Conservation (phyloP, 2,113 vertebrate genomes). For the Lepus europaeus region DNA sequence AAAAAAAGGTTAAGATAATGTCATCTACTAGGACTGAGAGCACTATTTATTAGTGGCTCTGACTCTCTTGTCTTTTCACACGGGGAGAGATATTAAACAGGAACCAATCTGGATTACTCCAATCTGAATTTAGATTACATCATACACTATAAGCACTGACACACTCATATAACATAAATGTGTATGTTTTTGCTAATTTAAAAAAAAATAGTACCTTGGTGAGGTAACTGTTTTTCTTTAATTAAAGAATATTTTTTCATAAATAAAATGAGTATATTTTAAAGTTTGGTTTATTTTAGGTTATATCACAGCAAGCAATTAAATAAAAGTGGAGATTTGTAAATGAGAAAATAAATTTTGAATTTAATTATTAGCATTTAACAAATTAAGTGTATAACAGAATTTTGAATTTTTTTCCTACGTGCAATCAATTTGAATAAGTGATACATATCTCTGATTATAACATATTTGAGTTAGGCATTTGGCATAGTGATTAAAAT, state of each 20-base stretch:
- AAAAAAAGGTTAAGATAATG: too few relatives aligned
- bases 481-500: neutral
- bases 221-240: neutral
- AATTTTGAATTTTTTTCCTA: neutral
- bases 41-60: too few relatives aligned
- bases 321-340: neutral
- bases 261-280: neutral
- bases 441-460: neutral
- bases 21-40: too few relatives aligned
- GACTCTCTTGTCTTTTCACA: too few relatives aligned
- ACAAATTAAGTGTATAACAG: neutral
- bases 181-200: neutral
- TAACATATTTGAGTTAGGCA: neutral
- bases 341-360: conserved; percentile 46
- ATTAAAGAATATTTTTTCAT: neutral
- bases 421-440: neutral
- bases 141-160: neutral
- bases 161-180: neutral
- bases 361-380: neutral
- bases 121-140: neutral
- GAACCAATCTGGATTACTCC: too few relatives aligned
- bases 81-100: too few relatives aligned
- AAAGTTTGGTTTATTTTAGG: neutral
- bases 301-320: conserved; percentile 5
- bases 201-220: neutral